phyloP scores from a whole-genome alignment of 2,888 invertebrate genomes.

The Siphlonurus alternatus region DNA sequence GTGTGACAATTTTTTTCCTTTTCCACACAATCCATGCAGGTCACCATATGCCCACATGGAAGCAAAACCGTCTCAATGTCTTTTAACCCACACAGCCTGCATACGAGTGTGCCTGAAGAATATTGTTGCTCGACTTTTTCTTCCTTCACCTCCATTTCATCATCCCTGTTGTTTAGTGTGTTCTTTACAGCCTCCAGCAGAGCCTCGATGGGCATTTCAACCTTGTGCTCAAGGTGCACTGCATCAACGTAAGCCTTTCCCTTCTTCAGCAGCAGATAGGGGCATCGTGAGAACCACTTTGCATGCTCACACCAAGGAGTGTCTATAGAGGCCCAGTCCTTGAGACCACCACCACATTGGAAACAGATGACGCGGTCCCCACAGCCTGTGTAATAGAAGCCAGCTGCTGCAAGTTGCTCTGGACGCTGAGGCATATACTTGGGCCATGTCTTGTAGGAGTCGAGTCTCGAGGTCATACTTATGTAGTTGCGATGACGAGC shows the following conservation, averaged over 20 bases:
- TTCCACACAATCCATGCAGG: neutral
- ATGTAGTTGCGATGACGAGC: neutral
- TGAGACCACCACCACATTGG: constrained; percentile 7
- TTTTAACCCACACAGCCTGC: neutral
- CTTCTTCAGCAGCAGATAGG: constrained; percentile 4
- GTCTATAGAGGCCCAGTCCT: constrained; percentile 6
- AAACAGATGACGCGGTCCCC: constrained; percentile 4
- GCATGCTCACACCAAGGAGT: constrained; percentile 7
- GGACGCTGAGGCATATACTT: neutral
- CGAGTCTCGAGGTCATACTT: neutral
- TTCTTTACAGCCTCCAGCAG: too few species aligned
- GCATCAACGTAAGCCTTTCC: neutral
- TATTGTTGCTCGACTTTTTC: too few species aligned
- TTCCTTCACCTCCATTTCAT: too few species aligned
- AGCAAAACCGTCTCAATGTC: neutral
- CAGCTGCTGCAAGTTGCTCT: neutral
- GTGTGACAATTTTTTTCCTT: neutral
- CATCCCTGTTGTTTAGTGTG: too few species aligned
- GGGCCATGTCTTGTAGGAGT: neutral
- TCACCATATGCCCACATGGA: neutral
- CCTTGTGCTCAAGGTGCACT: neutral
- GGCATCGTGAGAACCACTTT: constrained; percentile 3
- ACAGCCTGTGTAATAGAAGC: neutral
- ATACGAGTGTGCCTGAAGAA: neutral
- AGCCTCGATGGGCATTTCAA: neutral